Base-by-base conservation (phyloP, 2,888 invertebrate genomes). In the Microctonus aethiopoides region DNA sequence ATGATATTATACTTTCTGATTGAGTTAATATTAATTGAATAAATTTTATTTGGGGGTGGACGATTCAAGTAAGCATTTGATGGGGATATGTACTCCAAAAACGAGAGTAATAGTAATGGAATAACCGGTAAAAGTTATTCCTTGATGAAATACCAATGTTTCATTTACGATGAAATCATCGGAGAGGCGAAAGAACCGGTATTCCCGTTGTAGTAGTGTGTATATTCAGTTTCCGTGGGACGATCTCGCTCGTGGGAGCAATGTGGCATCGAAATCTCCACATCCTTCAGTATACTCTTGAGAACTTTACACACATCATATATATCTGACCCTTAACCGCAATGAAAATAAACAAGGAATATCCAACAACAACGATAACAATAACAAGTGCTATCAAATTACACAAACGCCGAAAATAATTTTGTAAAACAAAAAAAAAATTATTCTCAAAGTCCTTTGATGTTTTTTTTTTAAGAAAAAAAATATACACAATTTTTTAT, bases 231-330 rank as follows among this genome's bases (percentile, higher is more conserved):
- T 61, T 69, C 61, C 70, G 62, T 72, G 70, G 64, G 68, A 72
- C 68, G 65, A 64, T 66, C 68, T 62, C 57, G 68, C 29, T 70
- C 65, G 72, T 70, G 69, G 67, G 54, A 73, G 65, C 70, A 64
- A 65, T 54, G 59, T 66, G 63, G 76, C 76, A 74, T 76, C 73
- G 74, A 76, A 75, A 73, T 76, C 76, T 74, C 75, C 64, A 26
- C 46, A 56, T 63, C 26, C 22, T 51, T 51, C 57, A 16, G 36
- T 26, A 46, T 46, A n/a, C 46, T 57, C 64, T 46, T 68, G 62
- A 66, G 32, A 41, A 67, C 51, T 41, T 32, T 69, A 66, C 57
- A 67, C 67, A 68, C 59, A 56, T 67, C 7, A 62, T 60, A 34
- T 32, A 65, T 64, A 63, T 68, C 56, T 26, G 24, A 65, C 32